Percentiles rank a stretch among this genome's conserved stretches.
Evolutionary conservation across 1,140 invertebrate genomes (phyloP).

Genomic region (Rhynchophorus ferrugineus): DNA sequence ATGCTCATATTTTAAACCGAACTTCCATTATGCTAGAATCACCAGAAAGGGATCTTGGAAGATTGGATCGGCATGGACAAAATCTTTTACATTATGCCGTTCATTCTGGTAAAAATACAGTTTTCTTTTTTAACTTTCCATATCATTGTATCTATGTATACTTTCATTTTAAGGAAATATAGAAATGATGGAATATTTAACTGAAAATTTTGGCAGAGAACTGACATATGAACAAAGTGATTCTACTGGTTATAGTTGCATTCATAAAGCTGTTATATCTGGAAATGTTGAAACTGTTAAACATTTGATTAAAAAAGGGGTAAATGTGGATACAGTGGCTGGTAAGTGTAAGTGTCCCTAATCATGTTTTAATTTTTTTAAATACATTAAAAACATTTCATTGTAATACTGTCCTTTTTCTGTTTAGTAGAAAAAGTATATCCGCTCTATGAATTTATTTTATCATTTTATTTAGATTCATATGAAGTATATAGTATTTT

Average conservation of each 20-base stretch:
- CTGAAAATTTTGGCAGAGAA: constrained; percentile 31
- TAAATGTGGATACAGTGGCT: constrained; percentile 66
- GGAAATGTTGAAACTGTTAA: constrained; percentile 46
- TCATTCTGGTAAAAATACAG: constrained; percentile 36
- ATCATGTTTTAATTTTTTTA: too few species aligned
- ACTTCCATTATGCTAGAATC: constrained; percentile 43
- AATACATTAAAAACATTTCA: too few species aligned
- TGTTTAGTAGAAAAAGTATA: too few species aligned
- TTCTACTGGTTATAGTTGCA: constrained; percentile 38
- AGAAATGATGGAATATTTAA: constrained; percentile 44
- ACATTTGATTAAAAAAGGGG: constrained; percentile 80
- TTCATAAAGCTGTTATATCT: constrained; percentile 51
- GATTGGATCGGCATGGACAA: constrained; percentile 46
- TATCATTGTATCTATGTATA: constrained; percentile 31
- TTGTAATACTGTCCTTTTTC: too few species aligned
- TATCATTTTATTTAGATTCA: too few species aligned
- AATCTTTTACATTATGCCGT: constrained; percentile 55
- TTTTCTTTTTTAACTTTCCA: background rate
- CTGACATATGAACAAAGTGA: constrained; percentile 35
- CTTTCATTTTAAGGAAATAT: constrained; percentile 22
- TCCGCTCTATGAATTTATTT: too few species aligned
- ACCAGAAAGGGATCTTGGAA: constrained; percentile 34
- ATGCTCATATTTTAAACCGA: constrained; percentile 49
- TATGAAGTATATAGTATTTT: too few species aligned
- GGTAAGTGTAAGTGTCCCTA: constrained; percentile 5